Evolutionary conservation across 2,113 vertebrate species (phyloP), one percentile per base, ranked within the genome.

Genomic region (Hypomesus transpacificus): DNA sequence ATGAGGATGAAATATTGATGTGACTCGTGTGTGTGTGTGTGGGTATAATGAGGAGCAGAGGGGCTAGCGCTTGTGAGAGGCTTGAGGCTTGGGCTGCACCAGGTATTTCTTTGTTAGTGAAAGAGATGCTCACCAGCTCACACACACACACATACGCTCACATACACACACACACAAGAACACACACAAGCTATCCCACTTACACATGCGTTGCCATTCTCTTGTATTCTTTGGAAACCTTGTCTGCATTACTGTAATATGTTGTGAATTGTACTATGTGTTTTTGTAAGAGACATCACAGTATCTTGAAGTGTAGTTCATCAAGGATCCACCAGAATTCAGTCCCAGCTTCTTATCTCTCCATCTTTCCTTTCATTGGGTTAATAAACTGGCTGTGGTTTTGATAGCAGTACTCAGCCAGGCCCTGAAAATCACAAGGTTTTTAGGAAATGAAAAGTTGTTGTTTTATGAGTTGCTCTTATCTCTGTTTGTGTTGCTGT

Each of bases 361-460:
- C 60, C 22, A n/a, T 70, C 64, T 74, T 70, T 80, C 74, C 66
- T 73, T 80, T 86, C 61, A 59, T 46, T 68, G 59, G 31, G 58
- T 69, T 0, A 53, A 83, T 83, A 87, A 84, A 70, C 61, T 18
- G 53, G 18, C 66, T 75, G 20, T 68, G 71, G 75, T 73, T 75
- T 84, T 89, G 84, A 80, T 77, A 21, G 14, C 76, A 66, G n/a
- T 68, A 61, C 26, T 66, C 73, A 78, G 62, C 68, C 72, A 74
- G 74, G 70, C n/a, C 31, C 39, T 66, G 28, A 69, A 46, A 65
- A 81, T 75, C 71, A 67, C 77, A 77, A 72, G 76, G 78, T 79
- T 90, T 88, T 88, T 87, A 87, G 88, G 88, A 90, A 90, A 92
- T 90, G 84, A 92, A 91, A 88, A 67, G 61, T 70, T 76, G 79